phyloP scores from a whole-genome alignment of 1,140 invertebrate genomes.

The Lordiphosa collinella region DNA sequence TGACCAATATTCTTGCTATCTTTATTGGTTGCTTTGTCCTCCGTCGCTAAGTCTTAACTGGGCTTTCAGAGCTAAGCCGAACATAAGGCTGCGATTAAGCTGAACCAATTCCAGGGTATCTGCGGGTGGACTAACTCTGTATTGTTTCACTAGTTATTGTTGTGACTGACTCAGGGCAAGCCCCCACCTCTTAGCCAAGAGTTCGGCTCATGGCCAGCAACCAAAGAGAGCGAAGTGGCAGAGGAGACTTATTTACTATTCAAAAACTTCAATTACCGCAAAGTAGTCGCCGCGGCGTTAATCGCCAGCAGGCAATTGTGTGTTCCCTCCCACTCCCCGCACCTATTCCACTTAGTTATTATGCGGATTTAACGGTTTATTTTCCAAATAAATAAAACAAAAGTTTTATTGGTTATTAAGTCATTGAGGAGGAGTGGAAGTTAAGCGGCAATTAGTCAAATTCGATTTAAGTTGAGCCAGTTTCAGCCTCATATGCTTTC shows the following conservation, averaged over 20 bases:
- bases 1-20: too few relatives aligned
- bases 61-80: too few relatives aligned
- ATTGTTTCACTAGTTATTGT: slow-evolving; percentile 25
- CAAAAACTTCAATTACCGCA: slow-evolving; percentile 72
- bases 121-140: background rate
- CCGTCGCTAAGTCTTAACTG: too few relatives aligned
- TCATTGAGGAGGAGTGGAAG: slow-evolving; percentile 25
- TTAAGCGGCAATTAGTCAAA: background rate
- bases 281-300: slow-evolving; percentile 51
- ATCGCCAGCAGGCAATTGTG: slow-evolving; percentile 16
- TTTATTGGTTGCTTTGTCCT: too few relatives aligned
- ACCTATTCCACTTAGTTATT: slow-evolving; percentile 31
- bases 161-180: background rate
- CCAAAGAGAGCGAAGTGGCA: slow-evolving; percentile 8
- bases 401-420: slow-evolving; percentile 67
- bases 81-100: too few relatives aligned
- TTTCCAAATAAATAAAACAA: slow-evolving; percentile 55
- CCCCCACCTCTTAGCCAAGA: background rate
- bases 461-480: slow-evolving; percentile 39
- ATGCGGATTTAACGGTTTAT: slow-evolving; percentile 64
- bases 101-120: slow-evolving; percentile 1
- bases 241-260: slow-evolving; percentile 59
- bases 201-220: slow-evolving; percentile 6
- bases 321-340: too few relatives aligned
- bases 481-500: slow-evolving; percentile 46